Evolutionary conservation across 2,797 vertebrate species (phyloP).

Genomic region (Lacerta viridis): DNA sequence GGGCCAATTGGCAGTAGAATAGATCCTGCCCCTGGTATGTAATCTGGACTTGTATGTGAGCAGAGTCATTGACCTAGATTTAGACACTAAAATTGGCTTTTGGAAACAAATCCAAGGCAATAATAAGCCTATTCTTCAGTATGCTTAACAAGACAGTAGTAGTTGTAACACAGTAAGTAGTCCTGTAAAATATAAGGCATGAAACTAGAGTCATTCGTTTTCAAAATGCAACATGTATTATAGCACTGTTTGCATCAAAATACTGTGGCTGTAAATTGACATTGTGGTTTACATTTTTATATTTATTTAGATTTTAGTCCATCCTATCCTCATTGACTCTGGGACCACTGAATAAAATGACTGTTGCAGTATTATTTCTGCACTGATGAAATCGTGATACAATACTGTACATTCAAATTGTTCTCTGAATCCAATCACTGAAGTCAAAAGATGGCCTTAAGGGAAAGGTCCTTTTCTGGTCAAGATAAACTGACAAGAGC

Average conservation of each 20-base stretch:
- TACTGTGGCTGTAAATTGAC: background rate
- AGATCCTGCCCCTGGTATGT: background rate
- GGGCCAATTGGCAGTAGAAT: conserved; percentile 9
- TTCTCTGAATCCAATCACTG: conserved; percentile 41
- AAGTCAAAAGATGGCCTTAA: conserved; percentile 77
- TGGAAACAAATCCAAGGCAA: conserved; percentile 38
- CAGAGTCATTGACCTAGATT: conserved; percentile 37
- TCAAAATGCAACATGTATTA: background rate
- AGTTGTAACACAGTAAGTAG: background rate
- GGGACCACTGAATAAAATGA: conserved; percentile 38
- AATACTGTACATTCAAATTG: background rate
- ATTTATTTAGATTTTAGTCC: background rate
- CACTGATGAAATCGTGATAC: conserved; percentile 42
- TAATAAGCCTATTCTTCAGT: conserved; percentile 31
- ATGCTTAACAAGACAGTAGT: conserved; percentile 27
- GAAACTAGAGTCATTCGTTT: background rate
- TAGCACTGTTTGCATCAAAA: background rate
- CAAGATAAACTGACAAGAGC: conserved; percentile 69
- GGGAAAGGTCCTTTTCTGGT: conserved; percentile 70
- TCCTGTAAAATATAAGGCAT: conserved; percentile 2
- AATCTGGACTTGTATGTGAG: conserved; percentile 28
- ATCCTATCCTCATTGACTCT: background rate
- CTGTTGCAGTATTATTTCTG: conserved; percentile 31
- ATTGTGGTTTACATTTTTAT: background rate
- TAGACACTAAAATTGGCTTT: conserved; percentile 38